Conservation (phyloP, 1,140 invertebrate genomes). For the Leptopilina clavipes region DNA sequence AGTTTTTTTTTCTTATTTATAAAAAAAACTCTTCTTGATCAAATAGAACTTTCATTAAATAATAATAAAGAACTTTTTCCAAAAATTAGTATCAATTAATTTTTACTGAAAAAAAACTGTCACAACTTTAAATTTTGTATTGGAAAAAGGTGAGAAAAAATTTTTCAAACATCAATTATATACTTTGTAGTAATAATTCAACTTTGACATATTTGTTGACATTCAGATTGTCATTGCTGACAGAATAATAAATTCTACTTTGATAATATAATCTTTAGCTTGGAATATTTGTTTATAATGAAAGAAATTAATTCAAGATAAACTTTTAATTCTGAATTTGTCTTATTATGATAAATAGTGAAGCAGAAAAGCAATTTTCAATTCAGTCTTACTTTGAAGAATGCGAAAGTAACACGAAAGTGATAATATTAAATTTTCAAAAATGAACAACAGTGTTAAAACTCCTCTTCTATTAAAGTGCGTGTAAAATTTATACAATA, state of each 20-base stretch:
- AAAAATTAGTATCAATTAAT: too few relatives aligned
- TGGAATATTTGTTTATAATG: not conserved
- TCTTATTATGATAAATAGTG: not conserved
- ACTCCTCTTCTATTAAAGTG: conserved; percentile 28
- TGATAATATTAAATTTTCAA: conserved; percentile 9
- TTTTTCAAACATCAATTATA: not conserved
- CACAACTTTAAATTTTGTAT: too few relatives aligned
- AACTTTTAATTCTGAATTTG: conserved; percentile 9
- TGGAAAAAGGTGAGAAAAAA: not conserved
- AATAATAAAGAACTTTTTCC: too few relatives aligned
- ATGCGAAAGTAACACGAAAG: not conserved
- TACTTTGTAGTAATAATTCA: not conserved
- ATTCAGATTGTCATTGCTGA: not conserved
- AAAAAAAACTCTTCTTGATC: too few relatives aligned
- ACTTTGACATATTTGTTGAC: not conserved
- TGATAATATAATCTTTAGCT: conserved; percentile 13
- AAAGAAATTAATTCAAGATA: conserved; percentile 8
- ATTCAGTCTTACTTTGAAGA: not conserved
- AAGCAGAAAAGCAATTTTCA: not conserved
- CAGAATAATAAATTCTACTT: conserved; percentile 16
- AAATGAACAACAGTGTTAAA: conserved; percentile 9
- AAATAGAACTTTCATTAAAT: too few relatives aligned
- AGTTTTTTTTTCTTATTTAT: too few relatives aligned
- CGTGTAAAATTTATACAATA: conserved; percentile 20
- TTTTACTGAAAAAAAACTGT: too few relatives aligned